phyloP scores from a whole-genome alignment of 2,888 invertebrate species.

The Hylaea fasciaria region DNA sequence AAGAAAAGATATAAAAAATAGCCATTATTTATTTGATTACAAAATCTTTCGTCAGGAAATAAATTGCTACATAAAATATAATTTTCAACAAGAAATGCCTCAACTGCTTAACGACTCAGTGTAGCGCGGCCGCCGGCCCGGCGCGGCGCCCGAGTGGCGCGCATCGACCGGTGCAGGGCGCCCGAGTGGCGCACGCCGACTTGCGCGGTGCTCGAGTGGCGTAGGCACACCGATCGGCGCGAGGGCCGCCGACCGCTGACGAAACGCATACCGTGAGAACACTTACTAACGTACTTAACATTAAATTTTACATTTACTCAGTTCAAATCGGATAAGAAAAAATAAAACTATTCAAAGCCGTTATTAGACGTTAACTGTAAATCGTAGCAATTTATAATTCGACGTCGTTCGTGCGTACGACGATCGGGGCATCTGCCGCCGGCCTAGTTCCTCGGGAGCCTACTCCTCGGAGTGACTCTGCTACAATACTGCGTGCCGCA shows the following conservation, averaged over 20 bases:
- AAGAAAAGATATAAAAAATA: slow-evolving; percentile 65
- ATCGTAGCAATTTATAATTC: slow-evolving; percentile 14
- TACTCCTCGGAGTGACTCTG: no score
- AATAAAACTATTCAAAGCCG: slow-evolving; percentile 54
- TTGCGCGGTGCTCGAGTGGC: no score
- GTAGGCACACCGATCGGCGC: slow-evolving; percentile 18
- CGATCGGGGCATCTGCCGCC: neutral
- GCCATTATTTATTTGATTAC: slow-evolving; percentile 83
- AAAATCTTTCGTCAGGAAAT: slow-evolving; percentile 80
- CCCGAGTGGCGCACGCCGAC: no score
- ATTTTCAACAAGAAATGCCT: slow-evolving; percentile 77
- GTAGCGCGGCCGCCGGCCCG: slow-evolving; percentile 25
- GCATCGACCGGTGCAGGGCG: no score
- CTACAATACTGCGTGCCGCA: no score
- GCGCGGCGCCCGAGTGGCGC: no score
- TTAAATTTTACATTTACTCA: slow-evolving; percentile 59
- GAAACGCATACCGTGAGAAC: slow-evolving; percentile 55
- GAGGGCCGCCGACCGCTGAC: slow-evolving; percentile 31
- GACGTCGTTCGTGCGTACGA: slow-evolving; percentile 10
- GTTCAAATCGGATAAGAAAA: slow-evolving; percentile 56
- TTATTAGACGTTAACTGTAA: slow-evolving; percentile 41
- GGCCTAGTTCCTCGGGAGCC: no score
- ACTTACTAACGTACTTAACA: slow-evolving; percentile 57
- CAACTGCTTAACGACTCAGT: slow-evolving; percentile 54
- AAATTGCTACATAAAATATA: slow-evolving; percentile 81